Evolutionary conservation across 2,113 vertebrate genomes (phyloP).

Genomic region (Pseudorhombus dupliciocellatus): DNA sequence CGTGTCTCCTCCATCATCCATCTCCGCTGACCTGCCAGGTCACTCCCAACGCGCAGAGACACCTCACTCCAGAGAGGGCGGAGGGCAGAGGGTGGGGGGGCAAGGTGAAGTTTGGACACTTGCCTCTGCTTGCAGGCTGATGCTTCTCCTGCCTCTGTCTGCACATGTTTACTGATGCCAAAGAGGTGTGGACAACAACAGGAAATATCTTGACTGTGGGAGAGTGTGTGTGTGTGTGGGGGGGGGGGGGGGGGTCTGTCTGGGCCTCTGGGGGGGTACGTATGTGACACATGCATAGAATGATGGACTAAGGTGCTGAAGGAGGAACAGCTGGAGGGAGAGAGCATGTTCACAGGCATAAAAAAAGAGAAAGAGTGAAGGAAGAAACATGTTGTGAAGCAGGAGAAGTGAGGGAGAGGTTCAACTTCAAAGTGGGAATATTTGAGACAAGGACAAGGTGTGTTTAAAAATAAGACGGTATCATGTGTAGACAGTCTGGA

Average conservation of each 20-base stretch:
- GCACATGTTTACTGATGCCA: background rate
- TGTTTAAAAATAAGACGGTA: background rate
- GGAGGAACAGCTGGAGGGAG: slow-evolving; percentile 6
- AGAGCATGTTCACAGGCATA: background rate
- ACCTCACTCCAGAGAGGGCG: slow-evolving; percentile 17
- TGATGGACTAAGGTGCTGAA: background rate
- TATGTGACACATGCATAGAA: slow-evolving; percentile 4
- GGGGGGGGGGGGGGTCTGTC: slow-evolving; percentile 9
- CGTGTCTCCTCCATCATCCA: background rate
- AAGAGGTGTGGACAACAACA: background rate
- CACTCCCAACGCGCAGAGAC: slow-evolving; percentile 10
- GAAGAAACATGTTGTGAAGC: background rate
- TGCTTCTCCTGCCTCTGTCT: slow-evolving; percentile 5
- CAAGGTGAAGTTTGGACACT: background rate
- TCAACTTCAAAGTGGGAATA: background rate
- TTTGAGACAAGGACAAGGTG: background rate
- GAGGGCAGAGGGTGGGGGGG: slow-evolving; percentile 10
- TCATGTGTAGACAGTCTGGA: slow-evolving; percentile 17
- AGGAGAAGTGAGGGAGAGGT: background rate
- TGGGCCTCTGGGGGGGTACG: too few relatives aligned
- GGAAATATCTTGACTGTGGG: slow-evolving; percentile 36
- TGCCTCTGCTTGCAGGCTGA: background rate
- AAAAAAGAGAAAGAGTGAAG: background rate
- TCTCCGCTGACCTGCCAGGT: slow-evolving; percentile 21
- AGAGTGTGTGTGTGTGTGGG: background rate